These are phyloP conservation scores for Synanthedon tipuliformis DNA, from an alignment of 2,888 invertebrate species.

Conservation along the genomic window DNA sequence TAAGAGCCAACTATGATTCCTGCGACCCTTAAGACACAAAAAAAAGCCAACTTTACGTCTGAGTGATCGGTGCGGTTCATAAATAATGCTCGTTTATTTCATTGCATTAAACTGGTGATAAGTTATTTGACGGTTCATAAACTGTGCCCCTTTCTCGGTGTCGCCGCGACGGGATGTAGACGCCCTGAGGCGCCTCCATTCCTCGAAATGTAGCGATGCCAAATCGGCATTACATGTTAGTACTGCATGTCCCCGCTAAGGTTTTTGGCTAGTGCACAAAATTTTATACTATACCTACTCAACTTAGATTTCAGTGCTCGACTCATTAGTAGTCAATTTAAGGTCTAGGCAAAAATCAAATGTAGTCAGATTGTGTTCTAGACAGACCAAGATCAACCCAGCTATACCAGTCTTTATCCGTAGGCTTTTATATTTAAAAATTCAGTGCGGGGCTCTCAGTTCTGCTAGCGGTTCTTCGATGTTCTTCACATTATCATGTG, in stretches of 20 bases:
- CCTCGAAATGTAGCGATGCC: constrained; percentile 44
- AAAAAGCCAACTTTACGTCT: constrained; percentile 53
- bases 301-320: too few species aligned
- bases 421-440: too few species aligned
- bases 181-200: constrained; percentile 33
- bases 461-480: too few species aligned
- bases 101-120: constrained; percentile 67
- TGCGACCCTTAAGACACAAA: constrained; percentile 47
- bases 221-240: constrained; percentile 30
- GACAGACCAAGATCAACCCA: too few species aligned
- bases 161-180: constrained; percentile 24
- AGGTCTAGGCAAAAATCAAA: too few species aligned
- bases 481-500: too few species aligned
- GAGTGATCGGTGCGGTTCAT: constrained; percentile 56
- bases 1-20: constrained; percentile 46
- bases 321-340: too few species aligned
- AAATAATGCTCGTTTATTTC: constrained; percentile 63
- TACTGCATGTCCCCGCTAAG: constrained; percentile 39
- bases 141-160: constrained; percentile 42
- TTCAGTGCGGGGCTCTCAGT: too few species aligned
- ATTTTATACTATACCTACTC: too few species aligned
- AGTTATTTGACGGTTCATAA: constrained; percentile 68
- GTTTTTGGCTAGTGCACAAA: constrained; percentile 45
- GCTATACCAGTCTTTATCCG: too few species aligned
- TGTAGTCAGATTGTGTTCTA: too few species aligned